Conservation (phyloP, 2,797 vertebrate species). For the Gymnopithys bicolor region DNA sequence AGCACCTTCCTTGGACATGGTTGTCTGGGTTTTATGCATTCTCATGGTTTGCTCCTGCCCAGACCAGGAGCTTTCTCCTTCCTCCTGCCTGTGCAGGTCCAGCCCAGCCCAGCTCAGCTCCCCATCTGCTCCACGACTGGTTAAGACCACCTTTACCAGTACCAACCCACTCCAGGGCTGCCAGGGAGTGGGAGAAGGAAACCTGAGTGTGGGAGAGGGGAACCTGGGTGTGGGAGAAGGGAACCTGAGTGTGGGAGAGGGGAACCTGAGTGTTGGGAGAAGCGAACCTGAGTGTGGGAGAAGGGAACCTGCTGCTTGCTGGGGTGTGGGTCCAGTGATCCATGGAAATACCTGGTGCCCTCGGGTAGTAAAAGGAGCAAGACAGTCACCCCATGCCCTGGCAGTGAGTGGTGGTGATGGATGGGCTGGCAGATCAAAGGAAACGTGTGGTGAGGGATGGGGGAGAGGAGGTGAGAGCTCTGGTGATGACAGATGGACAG, state of each 20-base stretch:
- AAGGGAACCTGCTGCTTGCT: neutral
- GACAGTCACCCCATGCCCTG: neutral
- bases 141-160: neutral
- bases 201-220: no score
- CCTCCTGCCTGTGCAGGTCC: neutral
- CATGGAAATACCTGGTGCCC: neutral
- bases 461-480: neutral
- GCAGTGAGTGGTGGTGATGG: neutral
- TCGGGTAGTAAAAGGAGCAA: neutral
- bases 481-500: conserved; percentile 31
- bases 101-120: neutral
- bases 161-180: rapidly evolving
- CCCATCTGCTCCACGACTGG: rapidly evolving
- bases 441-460: neutral
- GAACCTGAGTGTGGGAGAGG: no score
- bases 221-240: no score
- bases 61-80: neutral
- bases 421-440: neutral
- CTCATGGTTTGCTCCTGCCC: neutral
- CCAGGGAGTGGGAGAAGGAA: rapidly evolving
- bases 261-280: no score
- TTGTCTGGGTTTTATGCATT: neutral
- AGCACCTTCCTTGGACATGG: rapidly evolving
- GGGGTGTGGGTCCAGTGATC: neutral
- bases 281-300: no score